Evolutionary conservation across 2,113 vertebrate genomes (phyloP).

Genomic region (Felis catus): DNA sequence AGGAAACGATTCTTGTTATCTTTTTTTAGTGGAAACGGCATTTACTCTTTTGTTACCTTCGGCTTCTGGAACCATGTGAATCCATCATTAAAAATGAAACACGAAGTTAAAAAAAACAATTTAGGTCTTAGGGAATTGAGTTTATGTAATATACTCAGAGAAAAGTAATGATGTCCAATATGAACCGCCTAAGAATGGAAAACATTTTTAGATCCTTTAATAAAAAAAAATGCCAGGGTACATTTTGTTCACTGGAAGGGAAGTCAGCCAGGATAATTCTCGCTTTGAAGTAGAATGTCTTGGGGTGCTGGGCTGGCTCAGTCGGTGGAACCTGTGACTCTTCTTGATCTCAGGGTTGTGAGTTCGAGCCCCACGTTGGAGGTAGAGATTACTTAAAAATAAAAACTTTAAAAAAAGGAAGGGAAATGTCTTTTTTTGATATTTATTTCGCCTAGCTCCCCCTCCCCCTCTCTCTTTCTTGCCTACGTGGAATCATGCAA

Average conservation of each 20-base stretch:
- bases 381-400: not conserved
- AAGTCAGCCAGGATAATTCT: not conserved
- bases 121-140: not conserved
- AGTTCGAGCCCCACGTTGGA: not conserved
- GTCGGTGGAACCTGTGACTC: not conserved
- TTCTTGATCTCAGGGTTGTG: not conserved
- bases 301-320: not conserved
- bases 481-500: not conserved
- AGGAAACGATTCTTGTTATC: not conserved
- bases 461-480: not conserved
- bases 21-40: not conserved
- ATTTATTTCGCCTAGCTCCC: not conserved
- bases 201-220: not conserved
- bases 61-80: not conserved
- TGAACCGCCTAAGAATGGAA: not conserved
- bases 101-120: slow-evolving; percentile 16
- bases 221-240: not conserved
- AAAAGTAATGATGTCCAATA: not conserved
- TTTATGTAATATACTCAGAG: not conserved
- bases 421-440: not conserved
- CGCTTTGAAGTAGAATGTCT: not conserved
- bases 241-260: not conserved
- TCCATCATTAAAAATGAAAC: not conserved
- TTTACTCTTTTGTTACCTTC: not conserved
- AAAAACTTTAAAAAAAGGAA: not conserved